A percentile compares a stretch with the other conserved stretches of the same genome.
Conservation (phyloP, 1,140 invertebrate genomes). For the Pseudobourletiella spinata region DNA sequence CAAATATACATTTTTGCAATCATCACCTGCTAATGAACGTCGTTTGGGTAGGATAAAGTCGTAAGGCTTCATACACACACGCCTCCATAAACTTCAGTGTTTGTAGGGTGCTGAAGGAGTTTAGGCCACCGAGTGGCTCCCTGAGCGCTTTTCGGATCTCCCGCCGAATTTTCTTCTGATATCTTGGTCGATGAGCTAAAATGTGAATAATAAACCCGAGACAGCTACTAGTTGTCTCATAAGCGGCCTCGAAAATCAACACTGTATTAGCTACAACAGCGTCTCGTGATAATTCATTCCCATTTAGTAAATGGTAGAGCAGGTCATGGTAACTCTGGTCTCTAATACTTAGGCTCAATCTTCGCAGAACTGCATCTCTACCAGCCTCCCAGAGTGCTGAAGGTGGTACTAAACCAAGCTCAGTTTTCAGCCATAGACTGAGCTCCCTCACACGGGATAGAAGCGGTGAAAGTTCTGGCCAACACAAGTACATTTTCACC, state of each 20-base stretch:
- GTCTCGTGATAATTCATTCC: background rate
- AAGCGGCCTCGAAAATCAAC: constrained; percentile 27
- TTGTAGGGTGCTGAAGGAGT: background rate
- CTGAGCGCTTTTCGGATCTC: constrained; percentile 9
- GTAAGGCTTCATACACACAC: constrained; percentile 15
- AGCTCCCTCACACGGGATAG: constrained; percentile 6
- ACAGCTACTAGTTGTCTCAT: constrained; percentile 15
- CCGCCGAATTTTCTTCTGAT: constrained; percentile 3
- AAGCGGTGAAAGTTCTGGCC: constrained; percentile 15
- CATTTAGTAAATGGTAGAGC: background rate
- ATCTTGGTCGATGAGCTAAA: background rate
- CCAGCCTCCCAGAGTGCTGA: constrained; percentile 16
- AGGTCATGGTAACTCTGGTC: background rate
- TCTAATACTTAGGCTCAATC: background rate
- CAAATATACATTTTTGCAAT: background rate
- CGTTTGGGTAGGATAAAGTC: constrained; percentile 26
- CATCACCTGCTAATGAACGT: constrained; percentile 31
- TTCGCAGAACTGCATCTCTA: background rate
- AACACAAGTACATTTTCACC: constrained; percentile 15
- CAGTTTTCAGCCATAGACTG: background rate
- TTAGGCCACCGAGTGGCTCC: background rate
- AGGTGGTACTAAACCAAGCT: background rate
- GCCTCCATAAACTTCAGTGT: constrained; percentile 5
- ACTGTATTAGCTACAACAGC: constrained; percentile 25
- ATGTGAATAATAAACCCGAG: constrained; percentile 21